phyloP scores from a whole-genome alignment of 2,888 invertebrate genomes.

The Hemistola chrysoprasaria region DNA sequence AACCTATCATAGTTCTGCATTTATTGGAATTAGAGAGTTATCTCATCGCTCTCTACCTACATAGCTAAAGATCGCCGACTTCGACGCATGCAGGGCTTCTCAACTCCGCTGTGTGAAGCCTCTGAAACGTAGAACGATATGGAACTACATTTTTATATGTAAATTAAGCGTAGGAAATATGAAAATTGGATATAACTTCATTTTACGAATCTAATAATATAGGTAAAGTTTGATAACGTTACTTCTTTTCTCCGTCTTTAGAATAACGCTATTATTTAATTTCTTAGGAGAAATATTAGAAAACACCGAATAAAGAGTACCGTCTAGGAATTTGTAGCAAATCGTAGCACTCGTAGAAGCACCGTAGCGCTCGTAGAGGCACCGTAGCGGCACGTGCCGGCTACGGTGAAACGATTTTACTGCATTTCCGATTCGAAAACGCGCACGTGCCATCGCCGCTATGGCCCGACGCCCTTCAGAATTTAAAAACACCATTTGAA shows the following conservation, averaged over 20 bases:
- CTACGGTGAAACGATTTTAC: slow-evolving; percentile 70
- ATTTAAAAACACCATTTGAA: slow-evolving; percentile 38
- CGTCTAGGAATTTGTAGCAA: not conserved
- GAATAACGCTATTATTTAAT: too few species aligned
- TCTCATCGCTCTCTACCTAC: slow-evolving; percentile 1
- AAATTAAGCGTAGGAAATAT: slow-evolving; percentile 15
- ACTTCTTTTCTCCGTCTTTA: too few species aligned
- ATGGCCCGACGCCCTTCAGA: slow-evolving; percentile 13
- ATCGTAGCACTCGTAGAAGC: slow-evolving; percentile 30
- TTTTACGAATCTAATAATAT: too few species aligned
- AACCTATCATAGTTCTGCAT: too few species aligned
- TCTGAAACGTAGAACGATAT: slow-evolving; percentile 14
- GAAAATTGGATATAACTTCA: slow-evolving; percentile 2
- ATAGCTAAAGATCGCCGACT: slow-evolving; percentile 19
- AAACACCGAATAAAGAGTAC: not conserved
- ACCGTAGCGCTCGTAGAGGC: slow-evolving; percentile 28
- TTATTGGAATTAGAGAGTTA: too few species aligned
- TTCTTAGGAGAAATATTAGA: too few species aligned
- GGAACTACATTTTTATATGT: slow-evolving; percentile 22
- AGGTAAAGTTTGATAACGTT: too few species aligned
- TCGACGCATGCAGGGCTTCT: slow-evolving; percentile 24
- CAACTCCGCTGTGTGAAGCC: slow-evolving; percentile 28
- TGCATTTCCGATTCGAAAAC: slow-evolving; percentile 61
- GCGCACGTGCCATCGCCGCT: slow-evolving; percentile 42
- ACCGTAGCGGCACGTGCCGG: slow-evolving; percentile 56